Evolutionary conservation across 2,888 invertebrate genomes (phyloP), one percentile per base, ranked within the genome.

Genomic region (Cheilosia vernalis): DNA sequence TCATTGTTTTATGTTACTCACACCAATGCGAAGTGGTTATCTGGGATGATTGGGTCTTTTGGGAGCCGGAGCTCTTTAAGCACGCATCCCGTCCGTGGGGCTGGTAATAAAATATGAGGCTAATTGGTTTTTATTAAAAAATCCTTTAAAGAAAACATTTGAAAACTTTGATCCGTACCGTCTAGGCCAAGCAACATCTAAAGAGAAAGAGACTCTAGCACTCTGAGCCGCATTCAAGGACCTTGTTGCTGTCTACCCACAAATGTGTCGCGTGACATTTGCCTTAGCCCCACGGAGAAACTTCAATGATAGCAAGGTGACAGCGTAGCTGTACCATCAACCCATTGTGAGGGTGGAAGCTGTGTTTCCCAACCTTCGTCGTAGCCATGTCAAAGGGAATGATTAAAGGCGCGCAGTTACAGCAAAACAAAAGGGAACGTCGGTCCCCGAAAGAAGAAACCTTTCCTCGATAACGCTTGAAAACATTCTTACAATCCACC

Each of bases 121-220:
- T 79, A 79, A 84, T 79, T 84, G 79, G 79, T 64, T 74, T 84
- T 64, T 69, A 58, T 72, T 66, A 67, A 78, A 70, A 56, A 30
- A 30, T 9, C 30, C 27, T 27, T 27, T 27, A 6, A 27, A 1
- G 6, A 27, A 27, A 27, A 27, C 27, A 27, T 6, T 7, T 30
- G 30, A 6, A 30, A 1, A 7, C 30, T 9, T 30, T 9, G 2
- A 30, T 30, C 30, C 27, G 6, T 7, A 27, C 27, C 27, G 27
- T 27, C 30, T 30, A 30, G 30, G 30, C 7, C 30, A 30, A 30
- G 9, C 30, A 30, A 47, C 7, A 5, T 19, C 7, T 47, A 17
- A 47, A 9, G 30, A 7, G 30, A 27, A 7, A 4, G 27, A 27
- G 6, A 1, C 6, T 2, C 6, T 27, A 0, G 27, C 27, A 27